A percentile compares a stretch with the other conserved stretches of the same genome.
Conservation (phyloP, 2,113 vertebrate genomes). For the Clupea harengus region DNA sequence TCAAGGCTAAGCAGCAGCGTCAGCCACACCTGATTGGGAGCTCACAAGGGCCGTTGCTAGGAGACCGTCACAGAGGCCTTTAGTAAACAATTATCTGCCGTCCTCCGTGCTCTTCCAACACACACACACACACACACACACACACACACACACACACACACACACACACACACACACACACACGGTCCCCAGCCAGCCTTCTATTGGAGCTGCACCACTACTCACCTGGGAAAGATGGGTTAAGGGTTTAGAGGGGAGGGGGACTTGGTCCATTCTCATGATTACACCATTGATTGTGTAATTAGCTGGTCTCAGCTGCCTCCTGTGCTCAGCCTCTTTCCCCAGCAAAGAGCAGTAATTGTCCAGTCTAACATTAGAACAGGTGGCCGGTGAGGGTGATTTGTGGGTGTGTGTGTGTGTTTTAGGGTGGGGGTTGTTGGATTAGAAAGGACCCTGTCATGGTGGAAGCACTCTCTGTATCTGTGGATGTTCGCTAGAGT, state of each 20-base stretch:
- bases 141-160: background rate
- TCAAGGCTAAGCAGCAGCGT: slow-evolving; percentile 67
- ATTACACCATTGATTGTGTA: slow-evolving; percentile 60
- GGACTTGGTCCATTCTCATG: slow-evolving; percentile 40
- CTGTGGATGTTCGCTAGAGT: background rate
- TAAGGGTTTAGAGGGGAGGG: background rate
- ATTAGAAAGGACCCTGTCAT: background rate
- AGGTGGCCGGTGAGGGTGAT: slow-evolving; percentile 40
- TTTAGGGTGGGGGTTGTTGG: background rate
- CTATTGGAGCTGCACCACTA: slow-evolving; percentile 42
- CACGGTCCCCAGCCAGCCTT: slow-evolving; percentile 46
- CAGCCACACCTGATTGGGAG: slow-evolving; percentile 76
- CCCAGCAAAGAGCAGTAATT: slow-evolving; percentile 47
- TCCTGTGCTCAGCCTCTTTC: slow-evolving; percentile 30
- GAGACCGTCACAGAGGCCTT: slow-evolving; percentile 77
- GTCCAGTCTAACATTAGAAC: slow-evolving; percentile 42
- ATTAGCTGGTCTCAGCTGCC: slow-evolving; percentile 54
- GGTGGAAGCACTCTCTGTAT: background rate
- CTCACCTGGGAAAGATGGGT: slow-evolving; percentile 68
- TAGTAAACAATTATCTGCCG: slow-evolving; percentile 82
- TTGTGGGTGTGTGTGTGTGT: background rate
- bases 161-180: background rate
- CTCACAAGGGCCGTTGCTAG: slow-evolving; percentile 80
- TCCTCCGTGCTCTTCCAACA: slow-evolving; percentile 45
- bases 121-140: background rate